Base-by-base conservation (phyloP, 2,888 invertebrate species). In the Cryptus viduatorius region DNA sequence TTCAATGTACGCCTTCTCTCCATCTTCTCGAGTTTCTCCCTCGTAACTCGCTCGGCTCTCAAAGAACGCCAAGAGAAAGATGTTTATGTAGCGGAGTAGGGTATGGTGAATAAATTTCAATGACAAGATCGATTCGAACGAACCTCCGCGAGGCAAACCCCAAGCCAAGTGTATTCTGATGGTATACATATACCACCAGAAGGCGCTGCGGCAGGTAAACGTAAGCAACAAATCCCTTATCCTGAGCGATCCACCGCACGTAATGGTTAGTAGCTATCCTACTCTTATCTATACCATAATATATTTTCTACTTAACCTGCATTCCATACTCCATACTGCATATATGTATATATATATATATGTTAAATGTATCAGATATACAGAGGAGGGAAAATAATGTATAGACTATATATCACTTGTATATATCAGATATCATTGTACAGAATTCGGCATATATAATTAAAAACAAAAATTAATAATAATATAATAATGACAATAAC, bases 41-140 rank as follows among this genome's bases (percentile, higher is more conserved):
- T 67, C 46, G 72, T 64, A 67, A 65, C 72, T 82, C 48, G 73
- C 29, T 8, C 8, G 37, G 56, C 64, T 76, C 69, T 37, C 31
- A 44, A 76, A 59, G 42, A 77, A 82, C 77, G 56, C 72, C 82
- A 14, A 72, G 71, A 65, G 73, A 77, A 37, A 72, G 82, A 82
- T 77, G 77, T 82, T 82, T 82, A 77, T 77, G 77, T 77, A 72
- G 71, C 77, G 12, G 31, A 77, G 64, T 37, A 37, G 46, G 59
- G 24, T 77, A 73, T 75, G 82, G 79, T 79, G 85, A 86, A 86
- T 86, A 85, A 85, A 86, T 86, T 82, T 79, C 79, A 77, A 75
- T 68, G 85, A 83, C 79, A 83, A 85, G 86, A 85, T 86, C 85
- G 85, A 85, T 86, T 83, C 81, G 71, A 79, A 69, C 69, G 68